These are phyloP conservation scores for Cyclophora punctaria DNA, from an alignment of 2,888 invertebrate genomes.

Conservation along the genomic window DNA sequence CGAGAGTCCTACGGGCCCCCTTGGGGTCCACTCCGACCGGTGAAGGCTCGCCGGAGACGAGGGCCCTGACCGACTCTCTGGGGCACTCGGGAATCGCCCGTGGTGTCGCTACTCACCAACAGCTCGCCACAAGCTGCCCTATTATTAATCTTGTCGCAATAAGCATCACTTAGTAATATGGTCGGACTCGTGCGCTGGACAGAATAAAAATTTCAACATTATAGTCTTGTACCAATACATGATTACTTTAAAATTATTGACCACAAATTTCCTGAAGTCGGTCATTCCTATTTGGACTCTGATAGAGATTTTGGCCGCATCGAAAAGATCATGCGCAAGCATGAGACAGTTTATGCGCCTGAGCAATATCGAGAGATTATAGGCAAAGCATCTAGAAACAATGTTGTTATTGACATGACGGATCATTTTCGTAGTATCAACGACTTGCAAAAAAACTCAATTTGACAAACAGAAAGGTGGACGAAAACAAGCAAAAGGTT, in stretches of 20 bases:
- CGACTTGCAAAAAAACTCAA: slow-evolving; percentile 10
- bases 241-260: slow-evolving; percentile 25
- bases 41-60: too few relatives aligned
- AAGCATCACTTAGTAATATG: slow-evolving; percentile 10
- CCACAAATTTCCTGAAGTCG: slow-evolving; percentile 35
- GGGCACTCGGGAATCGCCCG: too few relatives aligned
- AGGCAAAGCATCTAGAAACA: slow-evolving; percentile 1
- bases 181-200: slow-evolving; percentile 17
- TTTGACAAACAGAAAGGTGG: slow-evolving; percentile 11
- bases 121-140: too few relatives aligned
- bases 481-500: too few relatives aligned
- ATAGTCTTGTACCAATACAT: slow-evolving; percentile 9
- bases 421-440: slow-evolving; percentile 8
- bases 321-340: slow-evolving; percentile 27
- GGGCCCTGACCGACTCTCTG: too few relatives aligned
- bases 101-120: too few relatives aligned
- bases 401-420: slow-evolving; percentile 12
- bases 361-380: slow-evolving; percentile 26
- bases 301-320: slow-evolving; percentile 33
- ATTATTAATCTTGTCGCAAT: too few relatives aligned
- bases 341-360: slow-evolving; percentile 18
- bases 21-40: too few relatives aligned
- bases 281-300: slow-evolving; percentile 31
- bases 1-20: too few relatives aligned
- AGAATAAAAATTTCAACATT: slow-evolving; percentile 18